Evolutionary conservation across 2,113 vertebrate species (phyloP).

Genomic region (Anseranas semipalmata): DNA sequence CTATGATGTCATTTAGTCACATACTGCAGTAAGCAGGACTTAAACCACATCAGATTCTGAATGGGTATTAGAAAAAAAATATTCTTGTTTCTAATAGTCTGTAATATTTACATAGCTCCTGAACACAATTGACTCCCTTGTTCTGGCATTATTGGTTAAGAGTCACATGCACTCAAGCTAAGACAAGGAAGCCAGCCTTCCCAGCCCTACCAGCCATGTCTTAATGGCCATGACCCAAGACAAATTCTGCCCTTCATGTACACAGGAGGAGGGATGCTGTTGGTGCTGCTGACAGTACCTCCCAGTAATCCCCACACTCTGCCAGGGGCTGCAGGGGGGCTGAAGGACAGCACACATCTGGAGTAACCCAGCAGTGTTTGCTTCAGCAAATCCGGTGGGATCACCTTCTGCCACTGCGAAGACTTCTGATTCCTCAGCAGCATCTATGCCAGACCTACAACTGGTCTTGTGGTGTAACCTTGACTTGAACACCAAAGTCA

Average conservation of each 20-base stretch:
- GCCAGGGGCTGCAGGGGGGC: background rate
- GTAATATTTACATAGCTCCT: background rate
- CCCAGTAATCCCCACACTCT: background rate
- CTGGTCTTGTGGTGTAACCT: background rate
- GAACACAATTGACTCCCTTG: background rate
- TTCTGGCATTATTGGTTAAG: background rate
- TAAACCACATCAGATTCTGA: background rate
- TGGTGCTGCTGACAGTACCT: background rate
- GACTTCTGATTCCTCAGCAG: conserved; percentile 8
- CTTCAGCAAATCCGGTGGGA: background rate
- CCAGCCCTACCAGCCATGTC: too few relatives aligned
- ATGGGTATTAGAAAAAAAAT: background rate
- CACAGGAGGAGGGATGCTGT: fast-evolving
- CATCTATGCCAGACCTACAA: background rate
- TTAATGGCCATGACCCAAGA: background rate
- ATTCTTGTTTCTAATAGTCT: background rate
- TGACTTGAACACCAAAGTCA: background rate
- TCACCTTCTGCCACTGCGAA: background rate
- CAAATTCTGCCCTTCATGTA: background rate
- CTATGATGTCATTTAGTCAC: background rate
- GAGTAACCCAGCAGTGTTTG: fast-evolving
- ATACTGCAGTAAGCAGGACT: background rate
- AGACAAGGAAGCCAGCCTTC: background rate
- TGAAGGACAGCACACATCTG: background rate
- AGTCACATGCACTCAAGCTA: background rate